Base-by-base conservation (phyloP, 2,797 vertebrate species). In the Onychomys torridus region DNA sequence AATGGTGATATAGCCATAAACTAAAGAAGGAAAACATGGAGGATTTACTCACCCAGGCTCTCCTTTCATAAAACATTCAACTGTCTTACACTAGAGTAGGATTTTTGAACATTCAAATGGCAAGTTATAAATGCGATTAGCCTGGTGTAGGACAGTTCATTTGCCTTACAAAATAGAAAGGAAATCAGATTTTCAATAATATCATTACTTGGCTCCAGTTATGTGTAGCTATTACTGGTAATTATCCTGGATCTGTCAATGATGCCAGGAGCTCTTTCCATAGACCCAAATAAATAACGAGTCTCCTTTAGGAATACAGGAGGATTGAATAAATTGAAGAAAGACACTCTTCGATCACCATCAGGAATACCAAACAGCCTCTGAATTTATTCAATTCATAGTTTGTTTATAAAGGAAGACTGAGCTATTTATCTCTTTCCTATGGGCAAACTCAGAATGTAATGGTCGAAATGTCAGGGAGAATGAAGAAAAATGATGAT, bases 381-480 rank as follows among this genome's bases (percentile, higher is more conserved):
- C 90, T 55, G 71, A 96, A 97, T 98, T 94, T 97, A 98, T 98
- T 98, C 84, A 83, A 90, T 92, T 97, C 61, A 1, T 89, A 94
- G 85, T 92, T 43, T 88, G 78, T 94, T 97, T 97, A 96, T 90
- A 37, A 86, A 91, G 79, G 96, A 96, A 98, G 79, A 65, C 92
- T 84, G 95, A 97, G 95, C 92, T 98, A 97, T 97, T 98, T 98
- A 86, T 96, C 98, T 97, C 89, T 94, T 89, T 97, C 97, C 96
- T 57, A 0, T 94, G 91, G 97, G 97, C 95, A 98, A 97, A 98
- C 57, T 97, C 96, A 29, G 85, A 95, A 95, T 84, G 95, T 97
- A 98, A 98, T 84, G 93, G 97, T 97, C 86, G 95, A 96, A 98
- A 96, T 96, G 88, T 97, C 98, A 97, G 88, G 27, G n/a, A 81